Conservation (phyloP, 2,797 vertebrate genomes). For the Dromococcyx pavoninus region DNA sequence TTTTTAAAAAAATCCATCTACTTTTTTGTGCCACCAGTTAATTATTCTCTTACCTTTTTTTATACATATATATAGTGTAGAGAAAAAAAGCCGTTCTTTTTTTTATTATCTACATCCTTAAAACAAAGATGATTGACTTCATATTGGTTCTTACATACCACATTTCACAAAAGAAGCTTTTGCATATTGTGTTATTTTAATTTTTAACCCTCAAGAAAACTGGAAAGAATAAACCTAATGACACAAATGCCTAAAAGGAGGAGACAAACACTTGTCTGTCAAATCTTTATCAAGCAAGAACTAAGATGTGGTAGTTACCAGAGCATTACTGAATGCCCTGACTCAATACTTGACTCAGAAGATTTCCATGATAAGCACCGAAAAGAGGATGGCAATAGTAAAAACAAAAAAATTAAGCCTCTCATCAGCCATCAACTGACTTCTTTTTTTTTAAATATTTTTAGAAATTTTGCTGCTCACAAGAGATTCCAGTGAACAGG, state of each 20-base stretch:
- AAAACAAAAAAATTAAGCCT: background rate
- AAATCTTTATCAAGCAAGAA: background rate
- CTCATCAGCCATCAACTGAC: background rate
- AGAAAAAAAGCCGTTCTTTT: background rate
- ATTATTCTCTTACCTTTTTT: background rate
- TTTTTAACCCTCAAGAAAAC: background rate
- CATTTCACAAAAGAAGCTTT: background rate
- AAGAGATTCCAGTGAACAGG: background rate
- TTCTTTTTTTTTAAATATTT: background rate
- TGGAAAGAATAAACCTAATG: background rate
- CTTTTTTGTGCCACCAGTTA: background rate
- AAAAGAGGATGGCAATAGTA: background rate
- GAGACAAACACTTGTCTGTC: background rate
- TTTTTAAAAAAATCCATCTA: background rate
- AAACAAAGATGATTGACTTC: background rate
- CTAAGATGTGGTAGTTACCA: background rate
- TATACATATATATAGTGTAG: background rate
- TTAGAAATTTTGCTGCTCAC: background rate
- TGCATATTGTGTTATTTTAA: background rate
- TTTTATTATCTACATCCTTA: background rate
- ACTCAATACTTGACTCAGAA: background rate
- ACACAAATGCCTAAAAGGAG: background rate
- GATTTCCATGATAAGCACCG: background rate
- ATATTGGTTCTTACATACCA: background rate
- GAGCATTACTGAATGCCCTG: background rate